A percentile compares a stretch with the other conserved stretches of the same genome.
phyloP scores from a whole-genome alignment of 2,888 invertebrate species.

The Arge pagana region DNA sequence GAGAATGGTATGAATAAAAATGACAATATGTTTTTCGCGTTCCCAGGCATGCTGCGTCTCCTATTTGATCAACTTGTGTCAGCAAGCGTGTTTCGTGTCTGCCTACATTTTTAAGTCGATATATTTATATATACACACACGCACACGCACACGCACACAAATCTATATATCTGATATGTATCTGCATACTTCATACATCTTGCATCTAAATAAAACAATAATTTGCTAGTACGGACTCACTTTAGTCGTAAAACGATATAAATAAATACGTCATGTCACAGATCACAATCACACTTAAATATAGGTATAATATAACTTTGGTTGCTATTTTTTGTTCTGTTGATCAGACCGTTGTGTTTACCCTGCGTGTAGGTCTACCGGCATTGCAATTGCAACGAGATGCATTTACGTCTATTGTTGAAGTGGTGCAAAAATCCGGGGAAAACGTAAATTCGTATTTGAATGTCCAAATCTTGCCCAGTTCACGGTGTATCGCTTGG shows the following conservation, averaged over 20 bases:
- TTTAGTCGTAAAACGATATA: conserved; percentile 22
- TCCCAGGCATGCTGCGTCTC: no score
- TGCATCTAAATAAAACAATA: conserved; percentile 10
- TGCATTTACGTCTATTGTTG: no score
- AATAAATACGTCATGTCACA: conserved; percentile 39
- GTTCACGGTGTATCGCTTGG: no score
- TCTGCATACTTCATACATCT: conserved; percentile 13
- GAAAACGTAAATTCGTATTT: no score
- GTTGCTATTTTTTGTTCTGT: conserved; percentile 41
- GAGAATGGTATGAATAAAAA: conserved; percentile 2
- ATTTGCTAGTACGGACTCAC: conserved; percentile 15
- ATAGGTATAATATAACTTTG: conserved; percentile 40
- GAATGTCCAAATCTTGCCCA: no score
- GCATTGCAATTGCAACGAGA: no score
- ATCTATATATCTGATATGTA: conserved; percentile 13
- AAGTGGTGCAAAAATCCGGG: no score
- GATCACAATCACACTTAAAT: conserved; percentile 47
- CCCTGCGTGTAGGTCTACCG: conserved; percentile 16
- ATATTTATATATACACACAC: no score
- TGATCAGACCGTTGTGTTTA: conserved; percentile 21
- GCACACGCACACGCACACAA: not conserved
- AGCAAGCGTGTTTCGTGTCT: no score
- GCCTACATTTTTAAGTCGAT: no score
- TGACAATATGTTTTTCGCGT: conserved; percentile 2
- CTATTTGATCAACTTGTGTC: no score